Evolutionary conservation across 2,113 vertebrate species (phyloP).

Genomic region (Neolamprologus tretocephalus): DNA sequence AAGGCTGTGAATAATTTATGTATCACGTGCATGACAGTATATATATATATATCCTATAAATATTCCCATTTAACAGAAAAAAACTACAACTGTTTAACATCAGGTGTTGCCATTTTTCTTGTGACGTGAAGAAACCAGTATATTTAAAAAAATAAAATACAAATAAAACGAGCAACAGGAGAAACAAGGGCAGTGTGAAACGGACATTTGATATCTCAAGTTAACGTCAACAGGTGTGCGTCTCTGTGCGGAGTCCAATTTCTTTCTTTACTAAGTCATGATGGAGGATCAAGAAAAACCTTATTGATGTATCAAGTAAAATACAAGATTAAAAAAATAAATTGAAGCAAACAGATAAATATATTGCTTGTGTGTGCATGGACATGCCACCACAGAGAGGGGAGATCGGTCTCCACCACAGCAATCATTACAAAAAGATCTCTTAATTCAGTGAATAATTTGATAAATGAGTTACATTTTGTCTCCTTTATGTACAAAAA

Average conservation of each 20-base stretch:
- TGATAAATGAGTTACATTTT: too few relatives aligned
- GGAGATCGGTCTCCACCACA: neutral
- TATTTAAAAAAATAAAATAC: neutral
- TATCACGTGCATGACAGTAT: neutral
- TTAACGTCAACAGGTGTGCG: constrained; percentile 43
- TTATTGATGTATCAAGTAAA: neutral
- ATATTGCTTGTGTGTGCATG: neutral
- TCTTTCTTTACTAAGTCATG: constrained; percentile 14
- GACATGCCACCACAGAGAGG: neutral
- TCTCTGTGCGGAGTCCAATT: constrained; percentile 39
- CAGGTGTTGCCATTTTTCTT: neutral
- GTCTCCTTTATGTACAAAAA: neutral
- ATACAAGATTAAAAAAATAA: neutral
- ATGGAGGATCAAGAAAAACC: neutral
- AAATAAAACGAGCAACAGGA: neutral
- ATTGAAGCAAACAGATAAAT: neutral
- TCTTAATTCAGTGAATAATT: neutral
- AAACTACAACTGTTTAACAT: neutral
- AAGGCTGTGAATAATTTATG: constrained; percentile 65
- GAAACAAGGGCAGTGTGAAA: neutral
- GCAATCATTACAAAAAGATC: neutral
- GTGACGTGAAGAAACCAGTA: neutral
- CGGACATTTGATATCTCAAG: constrained; percentile 34
- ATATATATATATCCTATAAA: neutral
- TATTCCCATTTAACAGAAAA: neutral